These are phyloP conservation scores for Euphonia xanthogaster DNA, from an alignment of 2,797 vertebrate genomes.

Conservation along the genomic window DNA sequence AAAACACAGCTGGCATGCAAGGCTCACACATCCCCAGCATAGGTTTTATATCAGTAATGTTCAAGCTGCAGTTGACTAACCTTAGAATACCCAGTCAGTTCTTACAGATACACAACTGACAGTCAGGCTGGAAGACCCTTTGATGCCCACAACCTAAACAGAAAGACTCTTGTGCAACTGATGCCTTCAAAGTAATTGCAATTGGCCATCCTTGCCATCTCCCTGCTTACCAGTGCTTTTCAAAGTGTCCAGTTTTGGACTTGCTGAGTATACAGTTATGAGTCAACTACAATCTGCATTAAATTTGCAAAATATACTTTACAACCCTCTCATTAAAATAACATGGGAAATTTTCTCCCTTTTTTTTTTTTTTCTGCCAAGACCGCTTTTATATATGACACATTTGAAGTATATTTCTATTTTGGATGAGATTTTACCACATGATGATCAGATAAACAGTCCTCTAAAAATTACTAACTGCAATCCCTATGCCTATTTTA, in stretches of 20 bases:
- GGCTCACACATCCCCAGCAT: constrained; percentile 7
- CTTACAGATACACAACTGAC: not conserved
- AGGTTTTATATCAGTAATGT: constrained; percentile 29
- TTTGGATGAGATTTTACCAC: not conserved
- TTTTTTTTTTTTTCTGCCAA: not conserved
- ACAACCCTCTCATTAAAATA: not conserved
- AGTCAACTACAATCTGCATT: not conserved
- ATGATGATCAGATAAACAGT: not conserved
- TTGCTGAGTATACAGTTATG: not conserved
- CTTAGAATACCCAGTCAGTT: not conserved
- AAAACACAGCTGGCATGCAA: constrained; percentile 77
- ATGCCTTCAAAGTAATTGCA: not conserved
- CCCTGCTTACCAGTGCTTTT: not conserved
- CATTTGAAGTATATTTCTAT: not conserved
- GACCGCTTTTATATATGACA: not conserved
- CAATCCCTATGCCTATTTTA: not conserved
- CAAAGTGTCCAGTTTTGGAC: not conserved
- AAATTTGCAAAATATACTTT: not conserved
- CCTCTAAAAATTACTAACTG: not conserved
- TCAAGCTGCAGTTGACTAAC: not conserved
- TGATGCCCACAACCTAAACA: not conserved
- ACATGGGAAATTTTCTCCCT: not conserved
- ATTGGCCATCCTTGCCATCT: not conserved
- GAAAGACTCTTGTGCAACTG: not conserved
- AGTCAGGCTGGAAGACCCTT: not conserved